These are phyloP conservation scores for Erebia ligea DNA, from an alignment of 2,888 invertebrate genomes.

Conservation along the genomic window DNA sequence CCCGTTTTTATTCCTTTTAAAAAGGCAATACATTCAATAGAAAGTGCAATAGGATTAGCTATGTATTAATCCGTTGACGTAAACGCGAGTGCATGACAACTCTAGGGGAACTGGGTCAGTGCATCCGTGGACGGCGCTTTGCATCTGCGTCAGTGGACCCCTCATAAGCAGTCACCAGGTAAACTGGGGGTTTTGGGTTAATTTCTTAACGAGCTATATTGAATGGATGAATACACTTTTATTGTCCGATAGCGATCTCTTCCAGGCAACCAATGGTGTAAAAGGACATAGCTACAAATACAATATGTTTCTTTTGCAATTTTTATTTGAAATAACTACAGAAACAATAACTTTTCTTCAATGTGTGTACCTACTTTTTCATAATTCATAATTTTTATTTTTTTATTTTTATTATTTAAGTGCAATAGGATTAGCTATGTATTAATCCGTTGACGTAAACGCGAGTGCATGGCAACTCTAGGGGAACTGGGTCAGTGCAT, in stretches of 20 bases:
- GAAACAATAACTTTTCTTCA: too few species aligned
- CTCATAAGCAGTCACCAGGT: neutral
- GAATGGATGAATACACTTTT: too few species aligned
- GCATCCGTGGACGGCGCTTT: neutral
- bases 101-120: neutral
- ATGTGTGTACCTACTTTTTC: too few species aligned
- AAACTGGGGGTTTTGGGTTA: neutral
- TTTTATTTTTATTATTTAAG: too few species aligned
- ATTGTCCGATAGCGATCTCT: too few species aligned
- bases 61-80: neutral
- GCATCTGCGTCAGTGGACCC: slow-evolving; percentile 13
- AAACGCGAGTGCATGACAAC: neutral
- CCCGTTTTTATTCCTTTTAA: too few species aligned
- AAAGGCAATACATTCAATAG: neutral
- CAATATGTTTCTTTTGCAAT: too few species aligned
- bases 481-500: slow-evolving; percentile 3
- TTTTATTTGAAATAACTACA: too few species aligned
- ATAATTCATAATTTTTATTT: too few species aligned
- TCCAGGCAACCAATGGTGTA: too few species aligned
- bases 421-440: neutral
- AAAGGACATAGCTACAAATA: too few species aligned
- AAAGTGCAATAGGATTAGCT: neutral
- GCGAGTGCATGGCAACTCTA: neutral
- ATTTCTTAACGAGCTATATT: neutral
- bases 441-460: neutral